Conservation (phyloP, 2,888 invertebrate species). For the Hirtodrosophila trivittata region DNA sequence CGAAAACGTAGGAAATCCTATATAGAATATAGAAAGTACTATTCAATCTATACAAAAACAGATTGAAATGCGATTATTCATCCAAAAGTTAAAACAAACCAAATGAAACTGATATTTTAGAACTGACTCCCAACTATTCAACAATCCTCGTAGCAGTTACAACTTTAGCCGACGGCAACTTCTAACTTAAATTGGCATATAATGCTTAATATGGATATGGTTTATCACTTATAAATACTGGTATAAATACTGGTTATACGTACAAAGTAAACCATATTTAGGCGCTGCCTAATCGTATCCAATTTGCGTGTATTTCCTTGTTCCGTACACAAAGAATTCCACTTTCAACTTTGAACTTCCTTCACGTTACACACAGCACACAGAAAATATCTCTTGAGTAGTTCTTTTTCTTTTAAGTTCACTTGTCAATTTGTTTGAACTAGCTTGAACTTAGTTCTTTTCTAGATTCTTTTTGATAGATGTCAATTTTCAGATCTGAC, state of each 20-base stretch:
- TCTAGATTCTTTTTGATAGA: constrained; percentile 3
- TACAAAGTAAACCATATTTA: constrained; percentile 83
- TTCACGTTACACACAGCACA: constrained; percentile 21
- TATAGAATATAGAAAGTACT: too few relatives aligned
- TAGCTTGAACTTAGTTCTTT: constrained; percentile 1
- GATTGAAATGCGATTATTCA: too few relatives aligned
- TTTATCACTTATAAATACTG: neutral
- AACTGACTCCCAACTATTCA: too few relatives aligned
- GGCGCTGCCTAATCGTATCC: constrained; percentile 73
- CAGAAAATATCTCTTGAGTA: constrained; percentile 4
- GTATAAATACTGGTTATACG: constrained; percentile 52
- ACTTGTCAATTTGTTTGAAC: constrained; percentile 51
- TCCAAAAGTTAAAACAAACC: too few relatives aligned
- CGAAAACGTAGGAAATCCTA: too few relatives aligned
- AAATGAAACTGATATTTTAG: too few relatives aligned
- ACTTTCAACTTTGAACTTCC: neutral
- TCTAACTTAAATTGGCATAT: neutral
- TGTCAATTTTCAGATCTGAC: constrained; percentile 5
- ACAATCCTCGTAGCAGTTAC: too few relatives aligned
- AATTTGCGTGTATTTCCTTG: constrained; percentile 51
- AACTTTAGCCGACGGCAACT: too few relatives aligned
- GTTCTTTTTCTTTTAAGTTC: constrained; percentile 20
- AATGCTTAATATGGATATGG: constrained; percentile 8
- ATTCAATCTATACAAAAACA: too few relatives aligned
- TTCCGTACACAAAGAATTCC: constrained; percentile 11